Evolutionary conservation across 1,140 invertebrate genomes (phyloP), one percentile per base, ranked within the genome.

Genomic region (Drosophila persimilis): DNA sequence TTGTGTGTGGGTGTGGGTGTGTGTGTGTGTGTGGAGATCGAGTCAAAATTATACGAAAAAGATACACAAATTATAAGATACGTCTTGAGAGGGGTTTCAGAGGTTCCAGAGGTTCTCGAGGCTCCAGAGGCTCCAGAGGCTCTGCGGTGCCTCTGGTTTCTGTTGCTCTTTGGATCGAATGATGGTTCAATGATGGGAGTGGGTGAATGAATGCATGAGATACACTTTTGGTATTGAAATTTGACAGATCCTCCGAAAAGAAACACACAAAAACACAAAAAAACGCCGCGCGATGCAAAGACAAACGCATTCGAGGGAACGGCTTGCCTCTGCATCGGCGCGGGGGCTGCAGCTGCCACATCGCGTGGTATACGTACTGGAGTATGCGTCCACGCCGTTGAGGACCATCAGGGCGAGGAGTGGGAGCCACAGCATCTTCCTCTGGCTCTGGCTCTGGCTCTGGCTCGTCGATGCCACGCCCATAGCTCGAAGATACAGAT

Each of bases 341-440:
- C 1, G 20, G 2, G 20, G 20, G 1, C 20, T 20, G 20, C 20
- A 20, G 20, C 20, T 20, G 20, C 20, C 20, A 20, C 39, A 83
- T 73, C 59, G 72, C 70, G 71, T 20, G 20, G 20, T 73, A 78
- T 90, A 91, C 90, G 73, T 90, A 91, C 90, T 91, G 61, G 90
- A 91, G 46, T 91, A 91, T 24, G 84, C 90, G 22, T 86, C 83
- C 71, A 84, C 90, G 62, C 66, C 73, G 31, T 62, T 56, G 48
- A 86, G 26, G 53, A 85, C 35, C 52, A 66, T 71, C 31, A 69
- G 6, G n/a, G 51, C 53, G 47, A 88, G 55, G n/a, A 77, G 29
- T 24, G 70, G 59, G 43, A 73, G 22, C 22, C 52, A 52, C 59
- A 64, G 59, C 71, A 74, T 74, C 47, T 58, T 74, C 43, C 71